Conservation (phyloP, 2,113 vertebrate genomes). For the Capreolus pygargus region DNA sequence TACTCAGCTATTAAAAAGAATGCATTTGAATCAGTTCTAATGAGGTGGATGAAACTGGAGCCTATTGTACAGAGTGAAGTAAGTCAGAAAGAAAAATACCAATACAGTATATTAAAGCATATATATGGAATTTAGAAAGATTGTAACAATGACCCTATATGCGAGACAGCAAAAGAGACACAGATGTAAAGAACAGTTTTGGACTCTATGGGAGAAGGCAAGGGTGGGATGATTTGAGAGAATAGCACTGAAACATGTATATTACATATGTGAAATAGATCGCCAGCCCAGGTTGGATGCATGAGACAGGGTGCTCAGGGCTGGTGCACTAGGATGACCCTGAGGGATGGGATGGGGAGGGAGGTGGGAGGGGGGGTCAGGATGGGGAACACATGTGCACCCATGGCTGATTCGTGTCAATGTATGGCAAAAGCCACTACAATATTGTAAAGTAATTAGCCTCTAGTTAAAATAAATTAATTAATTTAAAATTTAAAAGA, state of each 20-base stretch:
- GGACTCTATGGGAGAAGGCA: neutral
- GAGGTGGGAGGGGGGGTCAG: neutral
- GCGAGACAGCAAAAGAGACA: neutral
- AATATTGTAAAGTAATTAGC: neutral
- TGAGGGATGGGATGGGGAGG: neutral
- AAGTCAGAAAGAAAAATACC: neutral
- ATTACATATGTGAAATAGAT: neutral
- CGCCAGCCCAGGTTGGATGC: neutral
- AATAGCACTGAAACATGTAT: neutral
- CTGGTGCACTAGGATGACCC: neutral
- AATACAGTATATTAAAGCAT: neutral
- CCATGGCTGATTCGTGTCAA: neutral
- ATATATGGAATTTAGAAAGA: neutral
- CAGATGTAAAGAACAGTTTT: neutral
- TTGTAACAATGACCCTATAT: neutral
- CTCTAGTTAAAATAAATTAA: neutral
- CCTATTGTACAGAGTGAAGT: neutral
- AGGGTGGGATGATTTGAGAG: neutral
- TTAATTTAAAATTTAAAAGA: neutral
- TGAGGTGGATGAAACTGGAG: neutral
- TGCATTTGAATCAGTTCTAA: neutral
- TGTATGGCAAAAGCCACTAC: neutral
- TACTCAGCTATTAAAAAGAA: neutral
- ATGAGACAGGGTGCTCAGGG: neutral
- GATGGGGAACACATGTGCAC: neutral